Conservation (phyloP, 2,113 vertebrate genomes). For the Polypterus senegalus region DNA sequence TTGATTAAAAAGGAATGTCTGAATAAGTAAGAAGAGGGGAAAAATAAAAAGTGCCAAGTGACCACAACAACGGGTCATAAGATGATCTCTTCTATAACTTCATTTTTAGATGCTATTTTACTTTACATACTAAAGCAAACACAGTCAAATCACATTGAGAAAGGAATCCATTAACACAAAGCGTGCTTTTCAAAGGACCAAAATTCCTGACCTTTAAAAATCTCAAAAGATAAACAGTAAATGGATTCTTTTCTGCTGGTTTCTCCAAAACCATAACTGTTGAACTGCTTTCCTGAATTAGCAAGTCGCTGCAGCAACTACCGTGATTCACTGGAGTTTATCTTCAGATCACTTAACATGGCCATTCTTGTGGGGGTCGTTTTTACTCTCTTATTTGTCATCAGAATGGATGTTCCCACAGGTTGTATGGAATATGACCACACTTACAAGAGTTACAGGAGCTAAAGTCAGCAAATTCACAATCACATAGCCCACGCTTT, state of each 20-base stretch:
- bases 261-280: neutral
- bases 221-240: neutral
- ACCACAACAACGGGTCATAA: neutral
- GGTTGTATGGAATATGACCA: too few species aligned
- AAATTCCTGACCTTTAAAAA: neutral
- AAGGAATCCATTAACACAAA: constrained; percentile 1
- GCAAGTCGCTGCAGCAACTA: too few species aligned
- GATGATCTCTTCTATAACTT: neutral
- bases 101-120: neutral
- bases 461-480: too few species aligned
- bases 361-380: too few species aligned
- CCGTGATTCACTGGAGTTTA: too few species aligned
- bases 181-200: neutral
- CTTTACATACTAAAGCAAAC: neutral
- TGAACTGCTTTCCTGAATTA: too few species aligned
- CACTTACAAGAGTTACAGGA: too few species aligned
- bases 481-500: too few species aligned
- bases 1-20: constrained; percentile 32
- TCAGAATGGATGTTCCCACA: too few species aligned
- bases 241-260: neutral
- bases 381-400: too few species aligned
- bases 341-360: too few species aligned
- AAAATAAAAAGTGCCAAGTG: neutral
- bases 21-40: neutral
- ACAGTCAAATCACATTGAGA: neutral